These are phyloP conservation scores for Boloria selene DNA, from an alignment of 2,888 invertebrate species.

Conservation along the genomic window DNA sequence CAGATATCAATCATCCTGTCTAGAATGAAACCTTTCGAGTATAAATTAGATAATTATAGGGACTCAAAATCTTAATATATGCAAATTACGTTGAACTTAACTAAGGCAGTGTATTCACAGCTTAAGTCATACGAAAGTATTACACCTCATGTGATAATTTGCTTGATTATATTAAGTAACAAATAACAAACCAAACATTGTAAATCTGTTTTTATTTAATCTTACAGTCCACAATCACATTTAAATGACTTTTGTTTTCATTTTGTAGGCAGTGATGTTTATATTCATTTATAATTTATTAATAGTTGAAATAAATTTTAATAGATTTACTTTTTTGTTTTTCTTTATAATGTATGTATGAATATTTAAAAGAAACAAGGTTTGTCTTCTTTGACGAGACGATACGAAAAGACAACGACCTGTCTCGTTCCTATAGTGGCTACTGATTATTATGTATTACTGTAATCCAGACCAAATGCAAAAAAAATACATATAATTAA, in stretches of 20 bases:
- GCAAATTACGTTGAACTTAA: conserved; percentile 12
- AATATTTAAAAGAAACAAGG: conserved; percentile 23
- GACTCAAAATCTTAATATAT: conserved; percentile 6
- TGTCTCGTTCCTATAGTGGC: too few relatives aligned
- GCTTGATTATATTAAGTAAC: neutral
- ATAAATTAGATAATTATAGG: conserved; percentile 16
- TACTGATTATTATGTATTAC: too few relatives aligned
- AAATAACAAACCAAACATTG: conserved; percentile 2
- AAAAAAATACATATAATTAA: too few relatives aligned
- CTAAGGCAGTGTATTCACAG: conserved; percentile 14
- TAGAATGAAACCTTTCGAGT: conserved; percentile 11
- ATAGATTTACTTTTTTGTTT: conserved; percentile 40
- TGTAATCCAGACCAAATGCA: too few relatives aligned
- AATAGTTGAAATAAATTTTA: conserved; percentile 53
- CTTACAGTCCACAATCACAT: neutral
- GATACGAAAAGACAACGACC: too few relatives aligned
- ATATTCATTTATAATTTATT: conserved; percentile 49
- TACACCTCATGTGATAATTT: conserved; percentile 29
- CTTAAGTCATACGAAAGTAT: neutral
- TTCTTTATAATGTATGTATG: conserved; percentile 17
- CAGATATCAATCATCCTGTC: conserved; percentile 22
- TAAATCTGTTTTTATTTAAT: neutral
- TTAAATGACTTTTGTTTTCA: conserved; percentile 3
- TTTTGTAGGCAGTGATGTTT: conserved; percentile 48
- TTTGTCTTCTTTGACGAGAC: too few relatives aligned